Conservation (phyloP, 2,797 vertebrate genomes). For the Bovichtus variegatus region DNA sequence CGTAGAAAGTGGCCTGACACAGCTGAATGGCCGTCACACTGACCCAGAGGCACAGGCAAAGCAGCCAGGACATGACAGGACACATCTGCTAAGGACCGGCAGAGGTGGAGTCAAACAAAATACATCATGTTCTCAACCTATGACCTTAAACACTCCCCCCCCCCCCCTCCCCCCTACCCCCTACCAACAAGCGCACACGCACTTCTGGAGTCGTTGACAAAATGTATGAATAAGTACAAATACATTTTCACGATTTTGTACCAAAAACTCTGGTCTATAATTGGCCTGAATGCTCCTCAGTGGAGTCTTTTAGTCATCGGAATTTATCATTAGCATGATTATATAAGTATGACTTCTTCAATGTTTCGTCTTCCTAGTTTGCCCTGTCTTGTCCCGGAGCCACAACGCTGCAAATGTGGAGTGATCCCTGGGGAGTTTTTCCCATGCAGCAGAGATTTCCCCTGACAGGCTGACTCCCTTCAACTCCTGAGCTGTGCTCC, state of each 20-base stretch:
- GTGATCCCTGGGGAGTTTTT: constrained; percentile 79
- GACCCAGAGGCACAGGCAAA: constrained; percentile 98
- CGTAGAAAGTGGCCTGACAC: constrained; percentile 96
- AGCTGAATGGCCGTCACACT: constrained; percentile 93
- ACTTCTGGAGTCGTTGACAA: constrained; percentile 7
- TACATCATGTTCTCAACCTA: constrained; percentile 48
- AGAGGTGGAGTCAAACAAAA: constrained; percentile 64
- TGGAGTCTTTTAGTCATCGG: constrained; percentile 63
- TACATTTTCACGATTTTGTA: constrained; percentile 13
- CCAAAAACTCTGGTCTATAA: constrained; percentile 28
- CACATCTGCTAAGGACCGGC: constrained; percentile 81
- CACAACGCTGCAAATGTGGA: constrained; percentile 75
- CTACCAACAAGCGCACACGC: neutral
- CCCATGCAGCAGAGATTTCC: constrained; percentile 82
- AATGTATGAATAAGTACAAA: constrained; percentile 15
- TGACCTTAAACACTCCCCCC: constrained; percentile 25
- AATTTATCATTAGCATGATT: constrained; percentile 73
- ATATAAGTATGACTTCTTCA: constrained; percentile 75
- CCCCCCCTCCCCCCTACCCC: neutral
- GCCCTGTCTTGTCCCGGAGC: constrained; percentile 75
- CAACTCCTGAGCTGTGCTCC: constrained; percentile 73
- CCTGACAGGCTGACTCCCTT: constrained; percentile 81
- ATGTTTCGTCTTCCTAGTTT: constrained; percentile 65
- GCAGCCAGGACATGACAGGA: constrained; percentile 98
- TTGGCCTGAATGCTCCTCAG: constrained; percentile 42